Base-by-base conservation (phyloP, 2,888 invertebrate genomes). In the Cotesia congregata region DNA sequence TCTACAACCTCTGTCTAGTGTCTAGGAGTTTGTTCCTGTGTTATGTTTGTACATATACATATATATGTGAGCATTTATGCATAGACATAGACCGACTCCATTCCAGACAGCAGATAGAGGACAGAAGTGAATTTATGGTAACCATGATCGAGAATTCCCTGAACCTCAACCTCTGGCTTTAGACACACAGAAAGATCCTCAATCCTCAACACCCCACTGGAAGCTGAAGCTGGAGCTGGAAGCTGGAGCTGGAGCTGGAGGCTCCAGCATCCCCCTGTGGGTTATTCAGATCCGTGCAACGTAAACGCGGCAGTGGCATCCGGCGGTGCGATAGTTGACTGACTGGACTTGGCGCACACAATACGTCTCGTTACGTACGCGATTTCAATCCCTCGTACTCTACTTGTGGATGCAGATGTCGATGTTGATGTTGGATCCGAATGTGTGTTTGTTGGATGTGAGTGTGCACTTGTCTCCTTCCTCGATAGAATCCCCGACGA, bases 401-500 rank as follows among this genome's bases (percentile, higher is more conserved):
- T 9, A 41, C 41, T 9, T 41, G 50, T 50, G 12, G 9, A 50
- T 50, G 50, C 12, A 50, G 50, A 50, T 7, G 50, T 50, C 7
- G 50, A 50, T 50, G 50, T 50, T 12, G 50, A 50, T 50, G 50
- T 50, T 30, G 30, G 30, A 30, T 30, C 3, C 12, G 40, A 68
- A 79, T 85, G 87, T 87, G 87, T 17, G 17, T 17, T 17, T 17
- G 17, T 87, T 88, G 86, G 86, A 84, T 88, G 87, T 86, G 86
- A 87, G 86, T 86, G 85, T 81, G 82, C n/a, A 74, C 68, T 65
- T 38, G 65, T 30, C 38, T 38, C 65, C 65, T 65, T 65, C 12
- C 40, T 74, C 77, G 76, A 76, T 75, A 77, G 67, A 65, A 73
- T 74, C 74, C 72, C 79, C 73, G n/a, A 68, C 41, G 30, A 30